Conservation (phyloP, 2,888 invertebrate genomes). For the Opisthograptis luteolata region DNA sequence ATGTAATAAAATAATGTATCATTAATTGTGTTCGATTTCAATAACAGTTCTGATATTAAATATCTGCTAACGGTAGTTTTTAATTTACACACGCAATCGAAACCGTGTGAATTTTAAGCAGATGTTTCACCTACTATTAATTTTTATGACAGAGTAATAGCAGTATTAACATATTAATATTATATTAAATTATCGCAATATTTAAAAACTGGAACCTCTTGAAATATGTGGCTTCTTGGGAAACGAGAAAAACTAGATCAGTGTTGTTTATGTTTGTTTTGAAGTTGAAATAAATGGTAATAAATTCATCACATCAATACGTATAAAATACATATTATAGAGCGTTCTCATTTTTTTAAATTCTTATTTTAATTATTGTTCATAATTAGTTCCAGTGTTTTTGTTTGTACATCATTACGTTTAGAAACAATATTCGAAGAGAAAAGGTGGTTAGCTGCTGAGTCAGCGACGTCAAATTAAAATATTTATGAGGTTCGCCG, state of each 20-base stretch:
- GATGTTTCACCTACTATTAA: constrained; percentile 45
- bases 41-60: constrained; percentile 22
- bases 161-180: constrained; percentile 19
- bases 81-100: constrained; percentile 52
- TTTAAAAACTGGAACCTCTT: background rate
- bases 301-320: too few relatives aligned
- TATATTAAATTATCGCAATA: constrained; percentile 9
- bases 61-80: constrained; percentile 29
- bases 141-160: constrained; percentile 42
- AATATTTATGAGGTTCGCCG: constrained; percentile 52
- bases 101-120: constrained; percentile 39
- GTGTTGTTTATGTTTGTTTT: background rate
- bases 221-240: constrained; percentile 1
- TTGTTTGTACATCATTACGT: constrained; percentile 26
- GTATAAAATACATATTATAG: too few relatives aligned
- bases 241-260: constrained; percentile 1
- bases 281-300: background rate
- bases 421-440: constrained; percentile 41
- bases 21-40: constrained; percentile 21
- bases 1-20: constrained; percentile 17
- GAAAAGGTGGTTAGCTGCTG: constrained; percentile 45
- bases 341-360: background rate
- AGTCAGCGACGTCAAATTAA: constrained; percentile 63
- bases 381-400: constrained; percentile 25
- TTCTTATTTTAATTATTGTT: constrained; percentile 7